A percentile compares a stretch with the other conserved stretches of the same genome.
Conservation (phyloP, 1,140 invertebrate species). For the Drosophila insularis region DNA sequence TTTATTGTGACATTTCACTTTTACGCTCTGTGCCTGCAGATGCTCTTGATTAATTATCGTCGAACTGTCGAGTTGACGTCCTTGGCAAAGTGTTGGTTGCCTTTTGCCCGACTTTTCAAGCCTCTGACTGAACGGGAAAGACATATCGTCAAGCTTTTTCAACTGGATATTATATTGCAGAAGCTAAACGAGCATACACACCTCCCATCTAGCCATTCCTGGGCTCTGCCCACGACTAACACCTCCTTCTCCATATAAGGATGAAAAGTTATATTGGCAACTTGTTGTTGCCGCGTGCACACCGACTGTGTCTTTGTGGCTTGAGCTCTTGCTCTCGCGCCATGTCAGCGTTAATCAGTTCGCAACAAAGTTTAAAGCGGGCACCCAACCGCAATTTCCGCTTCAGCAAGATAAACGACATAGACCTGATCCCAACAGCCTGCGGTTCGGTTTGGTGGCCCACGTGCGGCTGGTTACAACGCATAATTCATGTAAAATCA, state of each 20-base stretch:
- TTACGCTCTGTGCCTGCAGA: conserved; percentile 64
- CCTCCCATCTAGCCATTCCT: neutral
- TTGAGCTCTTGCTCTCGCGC: conserved; percentile 27
- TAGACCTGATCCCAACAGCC: conserved; percentile 5
- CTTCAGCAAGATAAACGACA: conserved; percentile 56
- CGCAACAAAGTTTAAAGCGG: conserved; percentile 59
- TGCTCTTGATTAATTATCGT: conserved; percentile 66
- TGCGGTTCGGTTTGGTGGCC: conserved; percentile 1
- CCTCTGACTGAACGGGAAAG: neutral
- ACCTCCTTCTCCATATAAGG: neutral
- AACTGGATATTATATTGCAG: conserved; percentile 8
- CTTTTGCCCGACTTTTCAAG: conserved; percentile 24
- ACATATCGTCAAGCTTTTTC: neutral
- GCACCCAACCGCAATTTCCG: conserved; percentile 61
- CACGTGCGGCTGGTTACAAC: conserved; percentile 46
- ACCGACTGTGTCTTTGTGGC: neutral
- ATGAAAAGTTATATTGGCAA: conserved; percentile 43
- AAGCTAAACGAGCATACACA: conserved; percentile 23
- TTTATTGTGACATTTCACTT: conserved; percentile 71
- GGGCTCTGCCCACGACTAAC: neutral
- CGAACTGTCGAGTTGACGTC: conserved; percentile 49
- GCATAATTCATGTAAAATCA: conserved; percentile 53
- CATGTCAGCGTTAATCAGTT: conserved; percentile 63
- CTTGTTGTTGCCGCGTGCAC: conserved; percentile 27
- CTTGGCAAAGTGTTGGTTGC: conserved; percentile 46